Percentiles rank a stretch among this genome's conserved stretches.
Evolutionary conservation across 2,888 invertebrate species (phyloP).

Genomic region (Physocephala rufipes): DNA sequence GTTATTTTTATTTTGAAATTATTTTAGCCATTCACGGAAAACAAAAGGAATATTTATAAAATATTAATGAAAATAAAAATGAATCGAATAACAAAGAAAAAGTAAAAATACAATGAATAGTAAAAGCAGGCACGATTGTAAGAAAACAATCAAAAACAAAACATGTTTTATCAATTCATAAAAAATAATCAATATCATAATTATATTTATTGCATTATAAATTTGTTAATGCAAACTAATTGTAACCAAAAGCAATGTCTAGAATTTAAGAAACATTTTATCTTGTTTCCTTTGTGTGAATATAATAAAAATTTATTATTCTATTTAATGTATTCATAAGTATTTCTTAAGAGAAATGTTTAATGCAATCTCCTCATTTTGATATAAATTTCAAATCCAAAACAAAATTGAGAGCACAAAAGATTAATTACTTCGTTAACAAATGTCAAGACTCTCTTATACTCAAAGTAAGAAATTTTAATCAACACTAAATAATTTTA

Average conservation of each 20-base stretch:
- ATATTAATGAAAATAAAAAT: neutral
- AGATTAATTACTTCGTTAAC: neutral
- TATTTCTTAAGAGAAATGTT: too few relatives aligned
- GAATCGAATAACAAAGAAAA: neutral
- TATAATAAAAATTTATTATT: too few relatives aligned
- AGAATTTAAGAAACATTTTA: too few relatives aligned
- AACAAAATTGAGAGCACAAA: slow-evolving; percentile 44
- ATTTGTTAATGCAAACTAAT: neutral
- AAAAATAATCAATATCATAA: slow-evolving; percentile 15
- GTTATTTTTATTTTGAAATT: slow-evolving; percentile 15
- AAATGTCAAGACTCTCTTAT: neutral
- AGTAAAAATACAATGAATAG: neutral
- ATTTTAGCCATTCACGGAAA: slow-evolving; percentile 7
- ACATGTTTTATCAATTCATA: neutral
- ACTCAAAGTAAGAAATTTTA: too few relatives aligned
- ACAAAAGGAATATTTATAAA: too few relatives aligned
- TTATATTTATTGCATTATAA: slow-evolving; percentile 6
- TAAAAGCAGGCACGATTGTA: neutral
- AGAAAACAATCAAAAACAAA: neutral
- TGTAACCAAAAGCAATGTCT: too few relatives aligned
- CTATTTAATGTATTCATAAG: too few relatives aligned
- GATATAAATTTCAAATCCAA: too few relatives aligned
- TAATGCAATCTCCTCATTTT: too few relatives aligned
- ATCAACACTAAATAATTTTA: slow-evolving; percentile 15
- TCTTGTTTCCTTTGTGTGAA: too few relatives aligned